Conservation (phyloP, 2,113 vertebrate genomes). For the Xenus cinereus region DNA sequence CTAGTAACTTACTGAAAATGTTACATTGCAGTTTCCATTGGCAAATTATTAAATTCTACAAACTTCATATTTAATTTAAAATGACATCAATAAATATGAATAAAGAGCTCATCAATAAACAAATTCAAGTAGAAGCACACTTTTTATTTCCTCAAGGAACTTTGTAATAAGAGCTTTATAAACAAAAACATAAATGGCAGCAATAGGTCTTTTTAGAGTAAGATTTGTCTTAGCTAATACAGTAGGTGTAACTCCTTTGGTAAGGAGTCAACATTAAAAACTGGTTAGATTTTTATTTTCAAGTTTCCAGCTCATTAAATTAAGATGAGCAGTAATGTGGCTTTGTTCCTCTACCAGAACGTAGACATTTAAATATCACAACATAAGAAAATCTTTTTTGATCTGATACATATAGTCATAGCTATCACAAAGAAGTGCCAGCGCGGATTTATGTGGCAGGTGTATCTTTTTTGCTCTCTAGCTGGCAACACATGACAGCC, state of each 20-base stretch:
- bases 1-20: background rate
- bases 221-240: background rate
- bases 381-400: background rate
- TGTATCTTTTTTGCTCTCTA: background rate
- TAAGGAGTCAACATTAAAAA: background rate
- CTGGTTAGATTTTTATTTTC: background rate
- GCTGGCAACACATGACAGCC: background rate
- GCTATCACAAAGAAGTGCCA: background rate
- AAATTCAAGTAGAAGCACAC: background rate
- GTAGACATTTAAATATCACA: background rate
- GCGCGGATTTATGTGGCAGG: background rate
- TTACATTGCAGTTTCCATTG: background rate
- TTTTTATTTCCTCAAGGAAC: background rate
- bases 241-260: background rate
- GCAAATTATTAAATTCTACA: background rate
- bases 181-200: background rate
- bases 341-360: background rate
- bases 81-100: background rate
- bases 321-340: background rate
- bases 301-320: background rate
- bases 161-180: background rate
- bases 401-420: background rate
- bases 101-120: background rate
- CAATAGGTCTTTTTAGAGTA: background rate
- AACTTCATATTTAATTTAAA: background rate